Evolutionary conservation across 2,888 invertebrate species (phyloP), one percentile per base, ranked within the genome.

Genomic region (Drosophila pseudotalamancana): DNA sequence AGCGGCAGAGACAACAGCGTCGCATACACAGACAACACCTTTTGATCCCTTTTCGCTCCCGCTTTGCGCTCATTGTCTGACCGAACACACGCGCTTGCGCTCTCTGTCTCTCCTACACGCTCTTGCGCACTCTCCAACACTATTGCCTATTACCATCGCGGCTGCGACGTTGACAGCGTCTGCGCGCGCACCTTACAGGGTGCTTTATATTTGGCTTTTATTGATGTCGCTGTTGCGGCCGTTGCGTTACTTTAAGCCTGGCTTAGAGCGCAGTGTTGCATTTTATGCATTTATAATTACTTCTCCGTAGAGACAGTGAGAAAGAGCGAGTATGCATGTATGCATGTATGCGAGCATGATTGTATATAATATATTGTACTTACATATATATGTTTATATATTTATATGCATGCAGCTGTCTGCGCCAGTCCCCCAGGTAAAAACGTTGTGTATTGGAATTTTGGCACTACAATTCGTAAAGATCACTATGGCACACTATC

Each of bases 281-380:
- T 72, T 87, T 82, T 82, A 81, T 81, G 81, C 85, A 82, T 85
- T 81, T 81, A 87, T 81, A 87, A 85, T 87, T 74, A 81, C 82
- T 85, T 70, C 64, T 61, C 49, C 23, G 55, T 57, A 51, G 54
- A 40, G 71, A 71, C 45, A 48, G n/a, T n/a, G n/a, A n/a, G n/a
- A n/a, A n/a, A n/a, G n/a, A n/a, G n/a, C n/a, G n/a, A n/a, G n/a
- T 48, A 69, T 32, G 31, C 50, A 35, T 37, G 12, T 57, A 23
- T 49, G 8, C 54, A 14, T 40, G 6, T 19, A 14, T 6, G 23
- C 25, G 18, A 42, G 14, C 29, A 48, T 49, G 53, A 18, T n/a
- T 27, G 39, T 4, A 19, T n/a, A n/a, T n/a, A n/a, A n/a, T n/a
- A n/a, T n/a, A n/a, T n/a, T n/a, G 21, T 46, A 46, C 46, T 46